A percentile compares a stretch with the other conserved stretches of the same genome.
Evolutionary conservation across 2,113 vertebrate genomes (phyloP).

Genomic region (Indicator indicator): DNA sequence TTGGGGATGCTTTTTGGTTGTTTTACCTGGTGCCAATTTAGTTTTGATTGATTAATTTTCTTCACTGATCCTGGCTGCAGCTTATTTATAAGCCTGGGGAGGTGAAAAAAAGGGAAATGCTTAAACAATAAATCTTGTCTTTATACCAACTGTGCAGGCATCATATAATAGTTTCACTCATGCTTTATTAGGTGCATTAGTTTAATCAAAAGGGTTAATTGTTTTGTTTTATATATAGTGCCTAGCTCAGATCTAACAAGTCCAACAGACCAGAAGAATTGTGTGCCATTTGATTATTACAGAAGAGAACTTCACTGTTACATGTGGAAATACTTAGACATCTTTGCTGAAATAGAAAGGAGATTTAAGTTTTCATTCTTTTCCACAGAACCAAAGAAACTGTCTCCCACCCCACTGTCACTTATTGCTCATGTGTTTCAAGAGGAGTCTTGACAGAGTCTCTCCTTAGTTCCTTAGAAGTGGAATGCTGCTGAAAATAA

Average conservation of each 20-base stretch:
- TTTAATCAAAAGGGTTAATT: constrained; percentile 29
- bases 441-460: not conserved
- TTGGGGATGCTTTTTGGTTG: not conserved
- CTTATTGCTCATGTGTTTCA: not conserved
- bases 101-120: constrained; percentile 56
- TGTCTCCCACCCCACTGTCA: not conserved
- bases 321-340: not conserved
- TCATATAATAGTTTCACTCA: constrained; percentile 24
- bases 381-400: not conserved
- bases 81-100: constrained; percentile 91
- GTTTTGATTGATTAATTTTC: constrained; percentile 93
- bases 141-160: constrained; percentile 28
- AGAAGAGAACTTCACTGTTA: not conserved
- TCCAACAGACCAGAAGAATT: not conserved
- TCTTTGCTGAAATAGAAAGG: not conserved
- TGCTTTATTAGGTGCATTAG: constrained; percentile 23
- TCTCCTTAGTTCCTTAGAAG: not conserved
- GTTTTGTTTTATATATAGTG: not conserved
- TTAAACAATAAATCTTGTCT: constrained; percentile 56
- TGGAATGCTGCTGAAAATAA: not conserved
- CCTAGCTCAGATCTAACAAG: not conserved
- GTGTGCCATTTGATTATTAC: not conserved
- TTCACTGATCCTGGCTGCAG: constrained; percentile 90
- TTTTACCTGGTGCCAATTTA: constrained; percentile 98
- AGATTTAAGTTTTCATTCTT: not conserved